A percentile compares a stretch with the other conserved stretches of the same genome.
Evolutionary conservation across 1,140 invertebrate genomes (phyloP).

Genomic region (Caerostris extrusa): DNA sequence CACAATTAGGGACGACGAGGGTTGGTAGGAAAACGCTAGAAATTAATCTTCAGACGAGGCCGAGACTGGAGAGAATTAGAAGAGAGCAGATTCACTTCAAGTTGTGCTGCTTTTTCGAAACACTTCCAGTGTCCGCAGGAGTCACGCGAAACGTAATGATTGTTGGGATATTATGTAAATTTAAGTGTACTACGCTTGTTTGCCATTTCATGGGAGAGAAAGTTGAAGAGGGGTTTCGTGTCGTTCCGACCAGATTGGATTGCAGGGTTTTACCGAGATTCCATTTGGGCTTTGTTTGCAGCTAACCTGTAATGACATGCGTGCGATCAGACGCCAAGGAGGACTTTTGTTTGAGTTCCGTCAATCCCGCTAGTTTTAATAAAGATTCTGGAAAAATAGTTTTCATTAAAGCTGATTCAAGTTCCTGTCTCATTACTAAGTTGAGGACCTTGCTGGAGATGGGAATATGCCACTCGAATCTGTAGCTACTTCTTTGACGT

Average conservation of each 20-base stretch:
- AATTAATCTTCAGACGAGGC: slow-evolving; percentile 27
- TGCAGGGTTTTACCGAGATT: neutral
- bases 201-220: neutral
- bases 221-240: neutral
- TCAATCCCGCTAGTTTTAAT: neutral
- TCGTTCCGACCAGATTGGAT: slow-evolving; percentile 2
- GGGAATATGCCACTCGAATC: no score
- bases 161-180: slow-evolving; percentile 54
- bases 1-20: neutral
- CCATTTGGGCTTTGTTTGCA: neutral
- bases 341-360: neutral
- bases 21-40: neutral
- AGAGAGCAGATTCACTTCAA: neutral
- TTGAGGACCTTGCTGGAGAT: neutral
- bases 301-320: neutral
- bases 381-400: neutral
- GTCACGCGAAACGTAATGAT: slow-evolving; percentile 49
- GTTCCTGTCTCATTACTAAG: neutral
- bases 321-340: neutral
- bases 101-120: neutral
- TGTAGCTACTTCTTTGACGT: no score
- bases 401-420: neutral
- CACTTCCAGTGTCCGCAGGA: neutral
- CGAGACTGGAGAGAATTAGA: slow-evolving; percentile 1
- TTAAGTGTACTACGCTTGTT: slow-evolving; percentile 11